Base-by-base conservation (phyloP, 2,888 invertebrate genomes). In the Synergus laeviventris region DNA sequence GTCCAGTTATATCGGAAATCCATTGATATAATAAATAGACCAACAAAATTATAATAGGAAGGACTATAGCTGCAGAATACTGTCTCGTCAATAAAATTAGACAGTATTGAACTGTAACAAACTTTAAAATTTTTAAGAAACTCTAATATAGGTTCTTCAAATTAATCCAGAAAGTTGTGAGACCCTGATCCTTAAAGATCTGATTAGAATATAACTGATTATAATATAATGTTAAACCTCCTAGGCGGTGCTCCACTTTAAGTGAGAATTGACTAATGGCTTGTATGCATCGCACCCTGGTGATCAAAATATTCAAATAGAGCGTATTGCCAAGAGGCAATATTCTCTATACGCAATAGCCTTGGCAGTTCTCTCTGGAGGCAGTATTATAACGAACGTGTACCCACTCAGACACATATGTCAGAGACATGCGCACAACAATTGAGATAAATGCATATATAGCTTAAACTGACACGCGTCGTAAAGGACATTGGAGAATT, bases 251-350 rank as follows among this genome's bases (percentile, higher is more conserved):
- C 81, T 70, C 70, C 62, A 70, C 77, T 82, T 81, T 74, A 61
- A 21, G 74, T 78, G 31, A 81, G 78, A 84, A 84, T 84, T 82
- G 83, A 84, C 84, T 84, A 86, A 87, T 84, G 84, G 82, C 79
- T 84, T 80, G 84, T 81, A 76, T 78, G 78, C 31, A 77, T 85
- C 82, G 81, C 77, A 73, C 73, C 62, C 60, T 77, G 81, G 83
- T 83, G 83, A 85, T 85, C 84, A 76, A 83, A 81, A 84, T 82
- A 77, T 84, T 84, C 81, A 85, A 84, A 84, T 84, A 82, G 78
- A 85, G 79, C 81, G 82, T 83, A 86, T 86, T 87, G 79, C 81
- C 84, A 77, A 83, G 81, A 83, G 82, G 70, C 81, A 49, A 49
- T 49, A 49, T 8, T 49, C 49, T 49, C n/a, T 49, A n/a, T 49